Percentiles rank a stretch among this genome's conserved stretches.
Evolutionary conservation across 2,113 vertebrate species (phyloP).

Genomic region (Cinclus cinclus): DNA sequence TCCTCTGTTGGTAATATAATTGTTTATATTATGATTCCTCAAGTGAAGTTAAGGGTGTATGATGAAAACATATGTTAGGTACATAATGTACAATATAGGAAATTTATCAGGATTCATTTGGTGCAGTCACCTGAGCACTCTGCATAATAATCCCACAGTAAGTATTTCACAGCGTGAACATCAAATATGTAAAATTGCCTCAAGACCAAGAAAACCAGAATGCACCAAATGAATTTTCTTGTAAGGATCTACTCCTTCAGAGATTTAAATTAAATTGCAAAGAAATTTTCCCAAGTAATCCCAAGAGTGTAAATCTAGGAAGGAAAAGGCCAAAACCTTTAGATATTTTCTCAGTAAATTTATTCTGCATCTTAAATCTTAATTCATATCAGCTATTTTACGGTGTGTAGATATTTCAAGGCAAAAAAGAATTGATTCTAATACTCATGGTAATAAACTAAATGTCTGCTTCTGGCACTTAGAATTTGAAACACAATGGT

Average conservation of each 20-base stretch:
- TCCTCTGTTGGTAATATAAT: neutral
- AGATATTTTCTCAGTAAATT: neutral
- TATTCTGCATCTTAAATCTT: neutral
- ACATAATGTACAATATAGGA: neutral
- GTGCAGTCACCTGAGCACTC: neutral
- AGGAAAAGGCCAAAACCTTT: neutral
- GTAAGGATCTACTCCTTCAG: neutral
- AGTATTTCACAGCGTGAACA: neutral
- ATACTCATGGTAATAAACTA: neutral
- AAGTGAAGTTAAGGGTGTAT: neutral
- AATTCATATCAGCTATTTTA: neutral
- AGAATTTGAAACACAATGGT: neutral
- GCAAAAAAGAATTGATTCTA: neutral
- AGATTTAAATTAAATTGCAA: neutral
- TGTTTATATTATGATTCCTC: neutral
- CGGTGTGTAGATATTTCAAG: neutral
- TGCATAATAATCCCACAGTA: neutral
- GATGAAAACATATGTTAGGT: neutral
- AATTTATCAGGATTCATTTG: slow-evolving; percentile 14
- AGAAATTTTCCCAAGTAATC: neutral
- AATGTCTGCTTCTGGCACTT: neutral
- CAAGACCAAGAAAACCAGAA: neutral
- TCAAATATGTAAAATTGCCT: neutral
- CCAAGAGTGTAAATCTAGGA: neutral
- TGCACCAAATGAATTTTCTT: neutral